Evolutionary conservation across 2,888 invertebrate genomes (phyloP).

Genomic region (Hypena proboscidalis): DNA sequence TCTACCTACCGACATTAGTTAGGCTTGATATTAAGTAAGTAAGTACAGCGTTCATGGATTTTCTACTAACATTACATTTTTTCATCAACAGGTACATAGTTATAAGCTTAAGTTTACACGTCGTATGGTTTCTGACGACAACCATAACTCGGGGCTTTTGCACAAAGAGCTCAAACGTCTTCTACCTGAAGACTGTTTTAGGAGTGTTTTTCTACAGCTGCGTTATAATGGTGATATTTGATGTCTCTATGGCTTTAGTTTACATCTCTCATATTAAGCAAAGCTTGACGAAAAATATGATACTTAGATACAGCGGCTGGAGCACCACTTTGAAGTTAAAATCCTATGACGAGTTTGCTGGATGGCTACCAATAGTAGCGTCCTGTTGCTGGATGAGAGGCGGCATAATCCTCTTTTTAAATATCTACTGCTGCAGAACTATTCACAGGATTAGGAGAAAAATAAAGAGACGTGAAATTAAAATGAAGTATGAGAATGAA

Average conservation of each 20-base stretch:
- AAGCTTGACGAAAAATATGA: constrained; percentile 69
- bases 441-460: constrained; percentile 43
- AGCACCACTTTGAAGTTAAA: constrained; percentile 55
- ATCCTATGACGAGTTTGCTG: constrained; percentile 61
- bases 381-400: constrained; percentile 66
- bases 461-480: constrained; percentile 53
- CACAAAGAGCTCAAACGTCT: constrained; percentile 26
- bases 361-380: constrained; percentile 68
- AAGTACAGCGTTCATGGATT: too few species aligned
- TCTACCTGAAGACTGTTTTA: constrained; percentile 47
- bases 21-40: too few species aligned
- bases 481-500: constrained; percentile 34
- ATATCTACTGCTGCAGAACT: constrained; percentile 58
- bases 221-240: constrained; percentile 55
- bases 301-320: constrained; percentile 71
- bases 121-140: constrained; percentile 57
- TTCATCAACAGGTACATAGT: constrained; percentile 58
- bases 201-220: constrained; percentile 48
- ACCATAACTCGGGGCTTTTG: constrained; percentile 42
- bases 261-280: constrained; percentile 71
- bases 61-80: too few species aligned
- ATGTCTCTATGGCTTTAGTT: constrained; percentile 69
- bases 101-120: constrained; percentile 55
- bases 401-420: constrained; percentile 52
- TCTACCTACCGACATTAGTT: too few species aligned